Percentiles rank a stretch among this genome's conserved stretches.
These are phyloP conservation scores for Puma concolor DNA, from an alignment of 2,113 vertebrate genomes.

Conservation along the genomic window DNA sequence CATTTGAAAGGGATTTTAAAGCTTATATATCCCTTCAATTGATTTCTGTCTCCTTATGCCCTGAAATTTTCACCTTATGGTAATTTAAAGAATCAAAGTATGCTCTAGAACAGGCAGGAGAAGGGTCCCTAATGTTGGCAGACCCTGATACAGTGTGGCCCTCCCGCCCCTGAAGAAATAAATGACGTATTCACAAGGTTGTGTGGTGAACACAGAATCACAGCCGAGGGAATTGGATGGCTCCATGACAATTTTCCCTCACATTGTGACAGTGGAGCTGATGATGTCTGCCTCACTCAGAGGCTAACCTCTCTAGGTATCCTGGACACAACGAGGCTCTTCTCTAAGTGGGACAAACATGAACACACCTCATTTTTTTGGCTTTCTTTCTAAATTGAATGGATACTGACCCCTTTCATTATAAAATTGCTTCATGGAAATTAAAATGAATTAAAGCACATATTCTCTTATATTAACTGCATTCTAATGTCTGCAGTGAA, in stretches of 20 bases:
- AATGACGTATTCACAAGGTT: not conserved
- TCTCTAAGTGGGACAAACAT: not conserved
- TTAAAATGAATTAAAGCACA: not conserved
- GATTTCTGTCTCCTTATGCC: not conserved
- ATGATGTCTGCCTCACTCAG: not conserved
- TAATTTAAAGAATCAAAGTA: not conserved
- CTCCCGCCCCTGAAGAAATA: not conserved
- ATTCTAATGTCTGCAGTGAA: not conserved
- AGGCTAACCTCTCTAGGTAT: not conserved
- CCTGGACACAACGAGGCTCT: not conserved
- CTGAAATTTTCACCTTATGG: not conserved
- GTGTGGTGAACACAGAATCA: not conserved
- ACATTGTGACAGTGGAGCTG: too few relatives aligned
- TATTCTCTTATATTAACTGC: conserved; percentile 22
- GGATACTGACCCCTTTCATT: not conserved
- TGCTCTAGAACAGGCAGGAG: not conserved
- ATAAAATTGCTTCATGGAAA: conserved; percentile 38
- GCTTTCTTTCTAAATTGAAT: not conserved
- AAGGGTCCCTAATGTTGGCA: not conserved
- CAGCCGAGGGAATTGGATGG: not conserved
- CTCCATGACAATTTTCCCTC: not conserved
- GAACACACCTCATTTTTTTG: not conserved
- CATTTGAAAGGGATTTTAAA: not conserved
- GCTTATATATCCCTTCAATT: not conserved
- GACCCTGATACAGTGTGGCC: not conserved